Conservation (phyloP, 1,140 invertebrate genomes). For the Muscidifurax raptorellus region DNA sequence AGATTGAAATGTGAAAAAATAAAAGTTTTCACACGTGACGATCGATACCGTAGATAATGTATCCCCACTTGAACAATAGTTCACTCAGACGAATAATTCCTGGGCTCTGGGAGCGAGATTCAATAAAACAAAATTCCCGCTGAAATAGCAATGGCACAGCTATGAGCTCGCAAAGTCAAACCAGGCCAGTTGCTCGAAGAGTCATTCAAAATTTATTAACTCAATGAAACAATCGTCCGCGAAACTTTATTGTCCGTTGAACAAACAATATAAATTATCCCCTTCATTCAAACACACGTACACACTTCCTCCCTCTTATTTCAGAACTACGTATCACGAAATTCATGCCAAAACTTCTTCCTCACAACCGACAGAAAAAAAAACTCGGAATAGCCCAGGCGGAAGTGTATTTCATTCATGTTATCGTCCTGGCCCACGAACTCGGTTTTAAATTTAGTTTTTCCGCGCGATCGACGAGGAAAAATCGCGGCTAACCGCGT, state of each 20-base stretch:
- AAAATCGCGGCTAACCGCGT: slow-evolving; percentile 13
- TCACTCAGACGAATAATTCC: too few species aligned
- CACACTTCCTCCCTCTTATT: background rate
- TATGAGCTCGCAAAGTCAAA: background rate
- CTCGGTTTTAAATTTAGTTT: slow-evolving; percentile 49
- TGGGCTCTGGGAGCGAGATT: too few species aligned
- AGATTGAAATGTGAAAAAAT: too few species aligned
- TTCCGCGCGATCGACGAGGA: slow-evolving; percentile 12
- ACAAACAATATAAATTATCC: slow-evolving; percentile 33
- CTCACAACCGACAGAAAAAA: background rate
- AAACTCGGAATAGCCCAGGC: slow-evolving; percentile 34
- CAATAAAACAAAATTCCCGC: too few species aligned
- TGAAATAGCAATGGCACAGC: too few species aligned
- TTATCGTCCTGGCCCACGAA: slow-evolving; percentile 54
- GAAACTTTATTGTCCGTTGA: background rate
- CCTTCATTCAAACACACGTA: slow-evolving; percentile 7
- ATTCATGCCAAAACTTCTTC: slow-evolving; percentile 16
- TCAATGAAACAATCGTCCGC: background rate
- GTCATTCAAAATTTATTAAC: background rate
- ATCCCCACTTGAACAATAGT: too few species aligned
- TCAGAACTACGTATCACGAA: background rate
- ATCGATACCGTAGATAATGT: too few species aligned
- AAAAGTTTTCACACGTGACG: too few species aligned
- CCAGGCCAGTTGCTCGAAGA: background rate
- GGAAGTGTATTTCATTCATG: slow-evolving; percentile 59